These are phyloP conservation scores for Xiphydria camelus DNA, from an alignment of 2,888 invertebrate genomes.

Conservation along the genomic window DNA sequence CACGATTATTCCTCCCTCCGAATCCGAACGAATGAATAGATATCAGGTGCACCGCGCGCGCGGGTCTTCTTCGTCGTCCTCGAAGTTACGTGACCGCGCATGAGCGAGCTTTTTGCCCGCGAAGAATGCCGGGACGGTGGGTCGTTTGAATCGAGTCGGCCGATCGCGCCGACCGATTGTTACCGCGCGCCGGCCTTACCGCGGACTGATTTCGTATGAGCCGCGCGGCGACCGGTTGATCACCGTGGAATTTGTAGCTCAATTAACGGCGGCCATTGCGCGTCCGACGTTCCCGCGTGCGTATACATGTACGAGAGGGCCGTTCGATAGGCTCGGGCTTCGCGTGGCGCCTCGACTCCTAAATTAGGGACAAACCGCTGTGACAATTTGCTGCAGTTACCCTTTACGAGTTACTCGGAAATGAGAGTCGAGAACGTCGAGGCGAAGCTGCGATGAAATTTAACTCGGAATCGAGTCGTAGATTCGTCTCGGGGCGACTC, in stretches of 20 bases:
- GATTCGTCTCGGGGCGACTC: no score
- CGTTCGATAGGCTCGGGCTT: no score
- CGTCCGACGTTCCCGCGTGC: no score
- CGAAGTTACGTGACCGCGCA: constrained; percentile 46
- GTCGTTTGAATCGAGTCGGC: constrained; percentile 52
- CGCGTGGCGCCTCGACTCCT: no score
- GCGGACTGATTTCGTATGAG: constrained; percentile 54
- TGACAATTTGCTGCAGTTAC: no score
- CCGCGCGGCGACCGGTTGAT: constrained; percentile 52
- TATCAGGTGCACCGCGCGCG: constrained; percentile 33
- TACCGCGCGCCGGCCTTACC: constrained; percentile 32
- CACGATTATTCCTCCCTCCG: constrained; percentile 25
- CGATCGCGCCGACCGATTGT: constrained; percentile 48
- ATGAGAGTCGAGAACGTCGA: no score
- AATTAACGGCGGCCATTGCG: constrained; percentile 48
- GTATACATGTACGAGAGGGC: no score
- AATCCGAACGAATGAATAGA: constrained; percentile 36
- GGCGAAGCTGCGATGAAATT: no score
- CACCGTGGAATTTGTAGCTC: constrained; percentile 57
- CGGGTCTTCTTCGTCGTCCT: constrained; percentile 14
- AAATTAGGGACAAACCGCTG: no score
- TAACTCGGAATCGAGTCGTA: no score
- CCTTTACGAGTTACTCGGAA: no score
- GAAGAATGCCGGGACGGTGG: constrained; percentile 52
- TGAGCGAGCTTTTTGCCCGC: constrained; percentile 48